These are phyloP conservation scores for Thera obeliscata DNA, from an alignment of 2,888 invertebrate genomes.

Conservation along the genomic window DNA sequence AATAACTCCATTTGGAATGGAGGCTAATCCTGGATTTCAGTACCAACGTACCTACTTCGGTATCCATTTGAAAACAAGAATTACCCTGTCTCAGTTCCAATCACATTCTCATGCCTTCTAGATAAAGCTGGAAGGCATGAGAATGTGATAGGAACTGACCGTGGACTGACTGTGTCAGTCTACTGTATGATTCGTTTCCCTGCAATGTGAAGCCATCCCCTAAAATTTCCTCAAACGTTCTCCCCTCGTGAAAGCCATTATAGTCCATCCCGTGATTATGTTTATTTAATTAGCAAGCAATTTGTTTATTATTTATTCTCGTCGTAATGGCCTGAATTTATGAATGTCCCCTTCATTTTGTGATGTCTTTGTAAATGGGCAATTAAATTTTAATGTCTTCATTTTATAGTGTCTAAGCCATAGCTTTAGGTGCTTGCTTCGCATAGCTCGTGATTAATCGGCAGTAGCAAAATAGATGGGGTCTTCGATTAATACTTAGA, in stretches of 20 bases:
- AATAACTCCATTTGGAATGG: conserved; percentile 18
- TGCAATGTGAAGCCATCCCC: conserved; percentile 26
- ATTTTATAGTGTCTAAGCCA: not conserved
- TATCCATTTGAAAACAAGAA: not conserved
- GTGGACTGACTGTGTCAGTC: too few relatives aligned
- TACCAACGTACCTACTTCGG: conserved; percentile 5
- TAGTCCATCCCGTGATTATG: conserved; percentile 40
- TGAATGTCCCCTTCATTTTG: conserved; percentile 19
- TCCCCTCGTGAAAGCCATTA: conserved; percentile 38
- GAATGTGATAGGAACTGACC: too few relatives aligned
- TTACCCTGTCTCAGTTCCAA: not conserved
- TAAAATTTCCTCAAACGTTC: conserved; percentile 23
- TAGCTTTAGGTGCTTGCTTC: not conserved
- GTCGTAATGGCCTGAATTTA: conserved; percentile 33
- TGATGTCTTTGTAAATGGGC: conserved; percentile 30
- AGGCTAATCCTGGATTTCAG: conserved; percentile 8
- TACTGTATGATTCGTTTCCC: not conserved
- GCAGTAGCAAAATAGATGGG: too few relatives aligned
- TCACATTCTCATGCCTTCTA: not conserved
- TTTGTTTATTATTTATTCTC: conserved; percentile 48
- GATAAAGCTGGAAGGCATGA: too few relatives aligned
- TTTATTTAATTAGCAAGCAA: conserved; percentile 50
- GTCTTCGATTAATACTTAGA: too few relatives aligned
- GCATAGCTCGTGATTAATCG: not conserved
- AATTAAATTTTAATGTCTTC: conserved; percentile 21